These are phyloP conservation scores for Cyprinodon brontotheroides DNA, from an alignment of 2,113 vertebrate species.

Conservation along the genomic window DNA sequence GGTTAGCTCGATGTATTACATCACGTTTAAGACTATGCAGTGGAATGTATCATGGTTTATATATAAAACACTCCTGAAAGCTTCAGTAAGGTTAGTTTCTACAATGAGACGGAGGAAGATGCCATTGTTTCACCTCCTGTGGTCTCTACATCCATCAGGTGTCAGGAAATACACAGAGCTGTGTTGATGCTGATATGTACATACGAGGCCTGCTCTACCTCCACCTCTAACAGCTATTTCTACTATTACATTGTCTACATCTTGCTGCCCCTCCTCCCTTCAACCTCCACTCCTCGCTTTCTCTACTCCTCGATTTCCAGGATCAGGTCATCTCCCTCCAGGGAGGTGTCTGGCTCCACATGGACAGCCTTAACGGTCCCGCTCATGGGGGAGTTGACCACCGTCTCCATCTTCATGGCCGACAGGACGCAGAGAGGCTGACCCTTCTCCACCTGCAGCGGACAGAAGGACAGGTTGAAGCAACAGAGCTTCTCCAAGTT, in stretches of 20 bases:
- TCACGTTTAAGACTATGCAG: constrained; percentile 40
- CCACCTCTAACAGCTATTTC: constrained; percentile 10
- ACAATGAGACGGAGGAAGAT: background rate
- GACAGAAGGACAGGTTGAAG: constrained; percentile 2
- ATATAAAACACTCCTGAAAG: constrained; percentile 15
- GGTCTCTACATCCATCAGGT: background rate
- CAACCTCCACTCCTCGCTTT: background rate
- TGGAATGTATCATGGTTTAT: constrained; percentile 55
- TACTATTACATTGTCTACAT: constrained; percentile 8
- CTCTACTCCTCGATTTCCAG: constrained; percentile 83
- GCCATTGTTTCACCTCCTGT: background rate
- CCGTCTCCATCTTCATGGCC: constrained; percentile 96
- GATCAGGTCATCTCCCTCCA: constrained; percentile 93
- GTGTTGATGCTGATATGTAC: constrained; percentile 15
- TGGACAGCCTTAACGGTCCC: constrained; percentile 85
- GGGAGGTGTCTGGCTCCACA: constrained; percentile 80
- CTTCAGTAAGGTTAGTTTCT: background rate
- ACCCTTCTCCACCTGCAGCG: constrained; percentile 82
- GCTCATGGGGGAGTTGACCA: constrained; percentile 88
- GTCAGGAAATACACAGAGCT: constrained; percentile 14
- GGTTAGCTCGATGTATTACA: constrained; percentile 16
- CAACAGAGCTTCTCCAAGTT: background rate
- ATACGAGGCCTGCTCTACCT: background rate
- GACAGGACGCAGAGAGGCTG: constrained; percentile 91
- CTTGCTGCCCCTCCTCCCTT: background rate